Evolutionary conservation across 2,797 vertebrate species (phyloP).

Genomic region (Sarcophilus harrisii): DNA sequence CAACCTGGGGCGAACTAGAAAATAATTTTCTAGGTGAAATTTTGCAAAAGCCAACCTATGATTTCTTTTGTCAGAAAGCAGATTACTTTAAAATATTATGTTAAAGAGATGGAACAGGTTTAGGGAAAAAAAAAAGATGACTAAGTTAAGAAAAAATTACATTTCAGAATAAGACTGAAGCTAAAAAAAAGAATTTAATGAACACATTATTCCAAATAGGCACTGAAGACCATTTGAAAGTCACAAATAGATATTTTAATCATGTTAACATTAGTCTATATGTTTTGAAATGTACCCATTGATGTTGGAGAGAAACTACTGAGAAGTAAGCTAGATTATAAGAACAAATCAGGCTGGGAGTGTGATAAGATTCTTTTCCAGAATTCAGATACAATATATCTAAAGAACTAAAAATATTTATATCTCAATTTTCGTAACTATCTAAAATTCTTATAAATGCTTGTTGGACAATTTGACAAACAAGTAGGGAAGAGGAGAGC

Average conservation of each 20-base stretch:
- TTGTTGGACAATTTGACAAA: background rate
- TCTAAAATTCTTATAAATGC: background rate
- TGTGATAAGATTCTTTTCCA: background rate
- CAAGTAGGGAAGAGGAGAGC: background rate
- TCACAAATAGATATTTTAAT: background rate
- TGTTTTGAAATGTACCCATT: background rate
- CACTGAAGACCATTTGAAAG: background rate
- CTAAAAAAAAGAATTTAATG: background rate
- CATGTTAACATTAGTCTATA: background rate
- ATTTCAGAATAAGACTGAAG: slow-evolving; percentile 23
- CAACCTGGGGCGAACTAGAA: slow-evolving; percentile 94
- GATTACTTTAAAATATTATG: background rate
- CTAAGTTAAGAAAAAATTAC: slow-evolving; percentile 1
- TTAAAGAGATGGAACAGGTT: background rate
- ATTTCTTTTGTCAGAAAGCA: background rate
- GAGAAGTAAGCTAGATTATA: background rate
- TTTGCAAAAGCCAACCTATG: background rate
- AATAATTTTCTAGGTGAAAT: background rate
- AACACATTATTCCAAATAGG: background rate
- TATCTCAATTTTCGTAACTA: background rate
- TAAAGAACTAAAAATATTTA: background rate
- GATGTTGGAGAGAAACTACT: background rate
- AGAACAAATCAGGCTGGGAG: background rate
- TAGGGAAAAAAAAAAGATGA: background rate
- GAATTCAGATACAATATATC: background rate